phyloP scores from a whole-genome alignment of 2,797 vertebrate genomes.

The Florisuga fusca region DNA sequence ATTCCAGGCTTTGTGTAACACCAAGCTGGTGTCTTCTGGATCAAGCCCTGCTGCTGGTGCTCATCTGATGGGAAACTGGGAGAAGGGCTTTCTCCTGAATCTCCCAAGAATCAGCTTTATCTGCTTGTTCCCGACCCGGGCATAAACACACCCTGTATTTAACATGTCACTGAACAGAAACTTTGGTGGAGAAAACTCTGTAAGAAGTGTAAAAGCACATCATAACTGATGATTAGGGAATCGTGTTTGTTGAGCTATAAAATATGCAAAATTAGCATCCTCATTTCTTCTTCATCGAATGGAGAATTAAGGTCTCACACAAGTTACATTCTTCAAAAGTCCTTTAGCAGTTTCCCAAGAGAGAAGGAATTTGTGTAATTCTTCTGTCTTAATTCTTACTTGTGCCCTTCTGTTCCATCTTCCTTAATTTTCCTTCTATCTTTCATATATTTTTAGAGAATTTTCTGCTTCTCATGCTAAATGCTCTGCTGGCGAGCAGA shows the following conservation, averaged over 20 bases:
- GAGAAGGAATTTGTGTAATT: not conserved
- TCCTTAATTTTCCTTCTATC: not conserved
- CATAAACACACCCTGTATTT: not conserved
- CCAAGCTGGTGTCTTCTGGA: not conserved
- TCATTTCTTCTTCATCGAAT: not conserved
- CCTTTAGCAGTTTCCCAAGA: not conserved
- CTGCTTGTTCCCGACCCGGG: not conserved
- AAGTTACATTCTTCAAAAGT: not conserved
- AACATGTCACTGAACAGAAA: fast-evolving
- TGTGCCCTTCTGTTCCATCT: not conserved
- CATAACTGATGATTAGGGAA: not conserved
- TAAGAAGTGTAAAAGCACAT: not conserved
- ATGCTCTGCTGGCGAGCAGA: not conserved
- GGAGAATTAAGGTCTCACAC: not conserved
- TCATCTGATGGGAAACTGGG: not conserved
- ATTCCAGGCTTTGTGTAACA: not conserved
- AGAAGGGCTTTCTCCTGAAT: not conserved
- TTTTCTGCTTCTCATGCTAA: not conserved
- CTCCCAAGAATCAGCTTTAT: not conserved
- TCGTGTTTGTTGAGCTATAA: not conserved
- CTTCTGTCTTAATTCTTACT: not conserved
- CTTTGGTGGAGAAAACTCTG: not conserved
- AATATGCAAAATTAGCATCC: not conserved
- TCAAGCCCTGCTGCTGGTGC: not conserved
- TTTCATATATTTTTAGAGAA: not conserved